A percentile compares a stretch with the other conserved stretches of the same genome.
These are phyloP conservation scores for Microcebus murinus DNA, from an alignment of 2,113 vertebrate genomes.

Conservation along the genomic window DNA sequence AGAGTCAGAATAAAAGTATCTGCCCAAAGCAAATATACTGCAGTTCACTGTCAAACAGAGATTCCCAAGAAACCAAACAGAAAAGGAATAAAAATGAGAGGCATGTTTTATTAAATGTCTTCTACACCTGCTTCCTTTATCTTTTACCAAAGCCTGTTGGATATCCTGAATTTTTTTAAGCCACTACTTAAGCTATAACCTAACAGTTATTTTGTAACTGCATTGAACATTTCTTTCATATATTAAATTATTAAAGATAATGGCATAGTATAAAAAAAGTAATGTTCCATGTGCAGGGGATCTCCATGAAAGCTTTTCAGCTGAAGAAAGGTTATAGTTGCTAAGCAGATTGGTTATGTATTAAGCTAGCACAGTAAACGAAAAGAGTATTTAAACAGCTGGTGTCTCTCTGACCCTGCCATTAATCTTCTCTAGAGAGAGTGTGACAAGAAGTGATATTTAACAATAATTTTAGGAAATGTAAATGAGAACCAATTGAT, in stretches of 20 bases:
- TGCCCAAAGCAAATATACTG: constrained; percentile 55
- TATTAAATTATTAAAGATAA: constrained; percentile 52
- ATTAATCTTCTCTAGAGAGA: constrained; percentile 58
- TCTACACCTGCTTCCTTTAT: constrained; percentile 71
- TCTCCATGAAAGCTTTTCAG: constrained; percentile 39
- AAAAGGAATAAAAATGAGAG: constrained; percentile 65
- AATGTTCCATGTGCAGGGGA: background rate
- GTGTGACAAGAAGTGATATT: constrained; percentile 66
- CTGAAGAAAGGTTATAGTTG: constrained; percentile 56
- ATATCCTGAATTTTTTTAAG: constrained; percentile 35
- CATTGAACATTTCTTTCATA: constrained; percentile 36
- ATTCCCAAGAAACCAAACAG: constrained; percentile 74
- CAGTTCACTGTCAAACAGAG: constrained; percentile 62
- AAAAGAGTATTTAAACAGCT: constrained; percentile 78
- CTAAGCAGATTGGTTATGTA: constrained; percentile 68
- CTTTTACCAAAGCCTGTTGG: constrained; percentile 35
- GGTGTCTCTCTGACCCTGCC: constrained; percentile 55
- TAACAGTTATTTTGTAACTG: constrained; percentile 18
- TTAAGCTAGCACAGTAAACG: constrained; percentile 67
- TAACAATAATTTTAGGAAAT: constrained; percentile 67
- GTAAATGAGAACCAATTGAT: constrained; percentile 52
- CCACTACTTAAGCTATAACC: background rate
- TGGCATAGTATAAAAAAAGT: background rate
- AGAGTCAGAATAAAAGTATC: constrained; percentile 56
- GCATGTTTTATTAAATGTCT: constrained; percentile 77